Conservation (phyloP, 2,888 invertebrate genomes). For the Oscheius myriophilus region DNA sequence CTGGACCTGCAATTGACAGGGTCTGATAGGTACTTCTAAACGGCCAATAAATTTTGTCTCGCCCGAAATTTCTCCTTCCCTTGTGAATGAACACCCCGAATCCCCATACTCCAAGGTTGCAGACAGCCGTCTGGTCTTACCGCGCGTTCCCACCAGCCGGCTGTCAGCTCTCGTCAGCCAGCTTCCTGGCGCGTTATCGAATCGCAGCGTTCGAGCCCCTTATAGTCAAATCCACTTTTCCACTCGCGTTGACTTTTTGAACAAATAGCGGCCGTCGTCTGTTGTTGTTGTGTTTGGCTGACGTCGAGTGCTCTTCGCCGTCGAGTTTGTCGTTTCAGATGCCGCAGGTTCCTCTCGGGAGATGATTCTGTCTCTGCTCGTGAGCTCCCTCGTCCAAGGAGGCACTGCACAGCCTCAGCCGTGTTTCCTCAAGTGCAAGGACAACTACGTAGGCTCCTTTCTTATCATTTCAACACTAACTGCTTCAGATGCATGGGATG, state of each 20-base stretch:
- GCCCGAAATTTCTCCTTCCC: too few relatives aligned
- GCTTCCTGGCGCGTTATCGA: slow-evolving; percentile 13
- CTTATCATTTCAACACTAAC: not conserved
- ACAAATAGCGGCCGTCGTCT: too few relatives aligned
- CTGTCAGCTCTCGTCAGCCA: slow-evolving; percentile 11
- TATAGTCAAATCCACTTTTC: slow-evolving; percentile 29
- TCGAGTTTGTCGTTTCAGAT: too few relatives aligned
- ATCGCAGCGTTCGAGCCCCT: slow-evolving; percentile 14
- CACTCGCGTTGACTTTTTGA: not conserved
- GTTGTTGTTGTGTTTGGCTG: too few relatives aligned
- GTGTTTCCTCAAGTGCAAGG: slow-evolving; percentile 61
- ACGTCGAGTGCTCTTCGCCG: too few relatives aligned
- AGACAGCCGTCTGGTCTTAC: too few relatives aligned
- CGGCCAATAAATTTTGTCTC: too few relatives aligned
- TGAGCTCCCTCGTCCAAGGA: slow-evolving; percentile 11
- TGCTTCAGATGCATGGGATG: slow-evolving; percentile 62
- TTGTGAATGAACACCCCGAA: too few relatives aligned
- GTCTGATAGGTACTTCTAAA: too few relatives aligned
- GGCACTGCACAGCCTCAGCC: slow-evolving; percentile 44
- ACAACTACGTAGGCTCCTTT: slow-evolving; percentile 56
- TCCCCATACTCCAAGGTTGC: too few relatives aligned
- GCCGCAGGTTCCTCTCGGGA: too few relatives aligned
- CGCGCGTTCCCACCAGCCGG: slow-evolving; percentile 10
- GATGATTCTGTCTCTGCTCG: slow-evolving; percentile 8
- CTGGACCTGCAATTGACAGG: too few relatives aligned